These are phyloP conservation scores for Amiota mariae DNA, from an alignment of 2,888 invertebrate genomes.

Conservation along the genomic window DNA sequence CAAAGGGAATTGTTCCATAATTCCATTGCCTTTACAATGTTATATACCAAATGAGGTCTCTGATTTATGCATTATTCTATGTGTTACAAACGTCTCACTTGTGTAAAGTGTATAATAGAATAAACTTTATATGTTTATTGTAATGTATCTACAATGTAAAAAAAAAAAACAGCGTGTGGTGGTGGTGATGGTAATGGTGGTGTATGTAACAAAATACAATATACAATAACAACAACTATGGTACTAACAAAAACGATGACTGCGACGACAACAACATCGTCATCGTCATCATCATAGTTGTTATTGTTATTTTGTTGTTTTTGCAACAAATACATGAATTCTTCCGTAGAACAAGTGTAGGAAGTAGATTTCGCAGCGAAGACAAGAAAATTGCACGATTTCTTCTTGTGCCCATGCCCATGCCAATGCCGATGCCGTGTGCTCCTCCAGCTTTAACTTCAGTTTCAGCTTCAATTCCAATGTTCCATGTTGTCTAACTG, in stretches of 20 bases:
- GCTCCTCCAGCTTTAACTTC: not conserved
- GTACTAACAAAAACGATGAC: constrained; percentile 1
- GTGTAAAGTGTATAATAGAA: too few species aligned
- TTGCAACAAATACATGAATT: constrained; percentile 6
- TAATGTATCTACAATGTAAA: too few species aligned
- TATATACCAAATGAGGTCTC: too few species aligned
- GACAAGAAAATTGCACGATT: constrained; percentile 41
- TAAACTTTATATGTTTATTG: too few species aligned
- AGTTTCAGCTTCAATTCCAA: not conserved
- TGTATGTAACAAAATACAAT: not conserved
- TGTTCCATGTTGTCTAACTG: too few species aligned
- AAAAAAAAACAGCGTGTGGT: too few species aligned
- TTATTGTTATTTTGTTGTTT: not conserved
- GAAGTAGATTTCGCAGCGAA: constrained; percentile 36
- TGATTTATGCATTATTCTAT: too few species aligned
- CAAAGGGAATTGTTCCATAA: too few species aligned
- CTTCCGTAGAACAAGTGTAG: constrained; percentile 34
- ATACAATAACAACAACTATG: not conserved
- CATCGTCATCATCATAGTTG: too few species aligned
- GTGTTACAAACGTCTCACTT: too few species aligned
- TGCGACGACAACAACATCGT: not conserved
- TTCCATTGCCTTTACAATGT: too few species aligned
- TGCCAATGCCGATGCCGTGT: not conserved
- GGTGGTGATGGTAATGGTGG: too few species aligned
- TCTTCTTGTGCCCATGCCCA: not conserved